A percentile compares a stretch with the other conserved stretches of the same genome.
Conservation (phyloP, 2,797 vertebrate genomes). For the Melanotaenia pygmaea region DNA sequence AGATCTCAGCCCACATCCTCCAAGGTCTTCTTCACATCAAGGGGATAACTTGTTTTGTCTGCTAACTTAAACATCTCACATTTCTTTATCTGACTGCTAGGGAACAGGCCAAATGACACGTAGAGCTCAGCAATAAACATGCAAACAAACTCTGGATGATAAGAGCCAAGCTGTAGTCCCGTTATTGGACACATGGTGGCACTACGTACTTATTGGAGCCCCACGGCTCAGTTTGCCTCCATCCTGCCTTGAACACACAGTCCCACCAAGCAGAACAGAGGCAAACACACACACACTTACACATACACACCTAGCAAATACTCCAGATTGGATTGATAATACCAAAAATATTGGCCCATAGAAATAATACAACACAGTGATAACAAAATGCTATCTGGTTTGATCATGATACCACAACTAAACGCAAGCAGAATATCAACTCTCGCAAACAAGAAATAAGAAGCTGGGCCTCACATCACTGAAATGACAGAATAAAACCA, state of each 20-base stretch:
- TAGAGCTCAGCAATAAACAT: constrained; percentile 35
- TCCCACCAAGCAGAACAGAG: constrained; percentile 64
- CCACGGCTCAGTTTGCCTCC: constrained; percentile 29
- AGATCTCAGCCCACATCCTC: constrained; percentile 59
- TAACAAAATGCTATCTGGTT: constrained; percentile 72
- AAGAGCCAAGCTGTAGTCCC: constrained; percentile 45
- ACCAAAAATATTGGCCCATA: constrained; percentile 84
- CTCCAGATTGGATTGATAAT: constrained; percentile 82
- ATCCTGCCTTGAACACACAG: constrained; percentile 60
- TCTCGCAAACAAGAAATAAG: constrained; percentile 74
- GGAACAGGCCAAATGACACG: constrained; percentile 29
- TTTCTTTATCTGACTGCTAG: constrained; percentile 45
- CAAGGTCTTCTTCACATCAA: constrained; percentile 40
- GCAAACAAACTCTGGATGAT: constrained; percentile 34
- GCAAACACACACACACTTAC: constrained; percentile 44
- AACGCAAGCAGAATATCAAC: constrained; percentile 75
- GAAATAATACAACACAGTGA: constrained; percentile 84
- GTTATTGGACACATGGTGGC: constrained; percentile 79
- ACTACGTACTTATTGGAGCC: constrained; percentile 75
- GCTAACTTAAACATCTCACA: constrained; percentile 46
- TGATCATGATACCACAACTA: constrained; percentile 73
- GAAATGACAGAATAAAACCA: constrained; percentile 63
- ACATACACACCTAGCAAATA: constrained; percentile 75
- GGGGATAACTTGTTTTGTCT: constrained; percentile 67
- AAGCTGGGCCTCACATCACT: constrained; percentile 61